A percentile compares a stretch with the other conserved stretches of the same genome.
phyloP scores from a whole-genome alignment of 2,797 vertebrate genomes.

The Rhinophrynus dorsalis region DNA sequence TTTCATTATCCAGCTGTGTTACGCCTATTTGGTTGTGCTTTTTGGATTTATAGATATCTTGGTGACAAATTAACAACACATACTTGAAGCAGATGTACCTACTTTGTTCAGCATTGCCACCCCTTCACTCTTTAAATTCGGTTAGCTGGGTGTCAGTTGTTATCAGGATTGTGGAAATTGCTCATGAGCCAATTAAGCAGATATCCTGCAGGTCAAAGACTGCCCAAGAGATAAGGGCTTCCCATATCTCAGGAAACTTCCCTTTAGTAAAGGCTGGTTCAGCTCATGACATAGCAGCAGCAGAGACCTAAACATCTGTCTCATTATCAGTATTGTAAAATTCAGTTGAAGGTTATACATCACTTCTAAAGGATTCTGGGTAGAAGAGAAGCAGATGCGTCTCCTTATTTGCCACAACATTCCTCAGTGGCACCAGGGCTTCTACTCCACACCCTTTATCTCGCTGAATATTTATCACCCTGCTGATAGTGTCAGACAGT shows the following conservation, averaged over 20 bases:
- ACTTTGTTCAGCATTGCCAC: too few relatives aligned
- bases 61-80: too few relatives aligned
- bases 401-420: slow-evolving; percentile 1
- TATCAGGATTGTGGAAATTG: too few relatives aligned
- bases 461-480: not conserved
- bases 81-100: too few relatives aligned
- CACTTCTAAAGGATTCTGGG: not conserved
- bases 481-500: not conserved
- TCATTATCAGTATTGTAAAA: slow-evolving; percentile 4
- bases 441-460: not conserved
- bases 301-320: not conserved
- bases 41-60: too few relatives aligned
- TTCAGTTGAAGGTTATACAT: too few relatives aligned
- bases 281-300: not conserved
- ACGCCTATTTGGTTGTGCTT: too few relatives aligned
- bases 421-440: not conserved
- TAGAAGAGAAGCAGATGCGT: not conserved
- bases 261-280: not conserved
- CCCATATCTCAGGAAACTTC: not conserved
- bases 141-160: too few relatives aligned
- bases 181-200: too few relatives aligned
- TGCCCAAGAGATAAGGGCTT: not conserved
- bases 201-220: slow-evolving; percentile 12
- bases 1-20: too few relatives aligned
- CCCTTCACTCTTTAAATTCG: too few relatives aligned